phyloP scores from a whole-genome alignment of 2,797 vertebrate species.

The Rhinatrema bivittatum region DNA sequence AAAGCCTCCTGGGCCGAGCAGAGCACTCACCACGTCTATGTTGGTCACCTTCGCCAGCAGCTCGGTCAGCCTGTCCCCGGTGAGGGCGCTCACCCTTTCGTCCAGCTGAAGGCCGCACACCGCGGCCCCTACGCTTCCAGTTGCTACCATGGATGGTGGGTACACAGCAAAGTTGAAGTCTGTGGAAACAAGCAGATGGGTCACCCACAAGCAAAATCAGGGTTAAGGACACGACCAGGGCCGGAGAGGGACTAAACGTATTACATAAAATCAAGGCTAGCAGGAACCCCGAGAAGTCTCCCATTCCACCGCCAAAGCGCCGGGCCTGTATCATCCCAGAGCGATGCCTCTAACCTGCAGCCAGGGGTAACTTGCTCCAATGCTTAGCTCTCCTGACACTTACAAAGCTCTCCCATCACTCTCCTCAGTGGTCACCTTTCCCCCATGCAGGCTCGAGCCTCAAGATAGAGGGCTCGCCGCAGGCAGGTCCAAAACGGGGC shows the following conservation, averaged over 20 bases:
- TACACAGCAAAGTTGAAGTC: constrained; percentile 94
- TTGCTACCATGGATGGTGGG: constrained; percentile 94
- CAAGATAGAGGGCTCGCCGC: not conserved
- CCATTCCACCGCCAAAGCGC: not conserved
- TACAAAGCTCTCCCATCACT: too few relatives aligned
- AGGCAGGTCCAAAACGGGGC: not conserved
- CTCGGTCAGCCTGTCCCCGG: constrained; percentile 73
- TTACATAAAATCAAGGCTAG: constrained; percentile 19
- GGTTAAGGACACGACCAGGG: constrained; percentile 35
- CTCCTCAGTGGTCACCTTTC: not conserved
- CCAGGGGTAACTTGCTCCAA: too few relatives aligned
- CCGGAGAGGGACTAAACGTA: constrained; percentile 42
- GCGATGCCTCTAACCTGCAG: too few relatives aligned
- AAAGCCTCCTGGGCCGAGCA: too few relatives aligned
- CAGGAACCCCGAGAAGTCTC: not conserved
- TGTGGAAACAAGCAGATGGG: constrained; percentile 36
- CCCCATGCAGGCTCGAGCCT: too few relatives aligned
- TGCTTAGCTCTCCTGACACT: too few relatives aligned
- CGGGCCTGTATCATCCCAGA: too few relatives aligned
- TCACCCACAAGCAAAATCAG: not conserved
- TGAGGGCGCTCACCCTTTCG: constrained; percentile 63
- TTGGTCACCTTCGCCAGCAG: constrained; percentile 93
- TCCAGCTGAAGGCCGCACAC: constrained; percentile 87
- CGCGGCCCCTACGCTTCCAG: constrained; percentile 88
- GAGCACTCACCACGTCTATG: constrained; percentile 87